Evolutionary conservation across 2,113 vertebrate genomes (phyloP).

Genomic region (Etheostoma cragini): DNA sequence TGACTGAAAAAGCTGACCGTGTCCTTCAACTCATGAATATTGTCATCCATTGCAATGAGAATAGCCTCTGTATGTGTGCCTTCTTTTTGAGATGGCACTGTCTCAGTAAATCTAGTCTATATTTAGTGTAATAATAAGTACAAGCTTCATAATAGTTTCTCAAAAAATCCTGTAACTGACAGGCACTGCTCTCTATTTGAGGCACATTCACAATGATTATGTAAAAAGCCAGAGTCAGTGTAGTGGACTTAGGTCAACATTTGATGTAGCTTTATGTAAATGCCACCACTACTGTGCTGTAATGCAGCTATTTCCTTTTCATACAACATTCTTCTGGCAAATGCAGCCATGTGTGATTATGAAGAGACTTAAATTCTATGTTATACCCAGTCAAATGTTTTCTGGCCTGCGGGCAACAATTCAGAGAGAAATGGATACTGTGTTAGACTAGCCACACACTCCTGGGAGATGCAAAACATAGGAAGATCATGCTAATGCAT

Average conservation of each 20-base stretch:
- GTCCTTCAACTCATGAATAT: background rate
- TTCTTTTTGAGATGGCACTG: background rate
- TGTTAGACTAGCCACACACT: constrained; percentile 57
- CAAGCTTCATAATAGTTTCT: background rate
- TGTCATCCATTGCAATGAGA: background rate
- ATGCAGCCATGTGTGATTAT: constrained; percentile 61
- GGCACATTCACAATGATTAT: constrained; percentile 15
- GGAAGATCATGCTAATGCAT: constrained; percentile 76
- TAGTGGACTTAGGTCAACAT: constrained; percentile 41
- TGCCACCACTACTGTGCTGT: constrained; percentile 54
- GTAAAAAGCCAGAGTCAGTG: constrained; percentile 10
- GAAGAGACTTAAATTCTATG: constrained; percentile 50
- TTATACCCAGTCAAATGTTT: constrained; percentile 65
- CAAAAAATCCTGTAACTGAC: constrained; percentile 11
- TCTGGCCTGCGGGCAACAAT: constrained; percentile 70
- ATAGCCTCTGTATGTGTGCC: background rate
- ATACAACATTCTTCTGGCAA: constrained; percentile 54
- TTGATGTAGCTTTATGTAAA: constrained; percentile 69
- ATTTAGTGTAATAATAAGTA: constrained; percentile 3
- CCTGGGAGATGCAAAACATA: constrained; percentile 74
- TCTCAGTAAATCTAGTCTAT: background rate
- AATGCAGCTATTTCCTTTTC: constrained; percentile 57
- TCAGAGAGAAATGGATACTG: constrained; percentile 74
- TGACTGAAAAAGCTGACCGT: background rate
- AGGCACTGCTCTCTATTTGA: background rate